phyloP scores from a whole-genome alignment of 2,888 invertebrate genomes.

The Aspidiotus rigidus region DNA sequence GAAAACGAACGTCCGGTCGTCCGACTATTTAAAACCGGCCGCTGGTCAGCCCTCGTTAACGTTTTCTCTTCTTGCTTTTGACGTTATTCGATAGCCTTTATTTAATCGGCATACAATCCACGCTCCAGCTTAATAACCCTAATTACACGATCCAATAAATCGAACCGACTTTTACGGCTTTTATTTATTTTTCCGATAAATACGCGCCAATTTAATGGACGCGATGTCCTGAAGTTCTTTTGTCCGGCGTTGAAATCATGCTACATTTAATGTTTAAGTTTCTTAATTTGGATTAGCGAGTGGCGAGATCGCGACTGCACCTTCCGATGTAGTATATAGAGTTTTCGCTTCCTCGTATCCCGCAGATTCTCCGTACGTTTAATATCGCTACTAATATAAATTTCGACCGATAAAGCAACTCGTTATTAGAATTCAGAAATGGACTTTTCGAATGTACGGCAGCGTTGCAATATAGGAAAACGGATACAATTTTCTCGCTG shows the following conservation, averaged over 20 bases:
- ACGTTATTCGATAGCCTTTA: slow-evolving; percentile 26
- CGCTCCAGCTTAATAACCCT: slow-evolving; percentile 24
- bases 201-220: slow-evolving; percentile 4
- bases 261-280: background rate
- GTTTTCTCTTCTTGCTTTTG: slow-evolving; percentile 18
- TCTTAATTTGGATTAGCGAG: too few relatives aligned
- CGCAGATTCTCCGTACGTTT: too few relatives aligned
- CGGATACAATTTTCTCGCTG: too few relatives aligned
- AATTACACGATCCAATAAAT: slow-evolving; percentile 28
- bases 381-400: too few relatives aligned
- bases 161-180: slow-evolving; percentile 11
- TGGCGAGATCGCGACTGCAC: too few relatives aligned
- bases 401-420: too few relatives aligned
- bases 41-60: slow-evolving; percentile 15
- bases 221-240: background rate
- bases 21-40: slow-evolving; percentile 19
- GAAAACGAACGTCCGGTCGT: slow-evolving; percentile 18
- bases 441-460: too few relatives aligned
- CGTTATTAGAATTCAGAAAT: too few relatives aligned
- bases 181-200: slow-evolving; percentile 2
- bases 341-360: too few relatives aligned
- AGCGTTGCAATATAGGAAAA: too few relatives aligned
- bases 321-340: too few relatives aligned
- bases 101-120: slow-evolving; percentile 20
- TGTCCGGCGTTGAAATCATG: background rate